Evolutionary conservation across 1,140 invertebrate genomes (phyloP).

Genomic region (Saccostrea echinata): DNA sequence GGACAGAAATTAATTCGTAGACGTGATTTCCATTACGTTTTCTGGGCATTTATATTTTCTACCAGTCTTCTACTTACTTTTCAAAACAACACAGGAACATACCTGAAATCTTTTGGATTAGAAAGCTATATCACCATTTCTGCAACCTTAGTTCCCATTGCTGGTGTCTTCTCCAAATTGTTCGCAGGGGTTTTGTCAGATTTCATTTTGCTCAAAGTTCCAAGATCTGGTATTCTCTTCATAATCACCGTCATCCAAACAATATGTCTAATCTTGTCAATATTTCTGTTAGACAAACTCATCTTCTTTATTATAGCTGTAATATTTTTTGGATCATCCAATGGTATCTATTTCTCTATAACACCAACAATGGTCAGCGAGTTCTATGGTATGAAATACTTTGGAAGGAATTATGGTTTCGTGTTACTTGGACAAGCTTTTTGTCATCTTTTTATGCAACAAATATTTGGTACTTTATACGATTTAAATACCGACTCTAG

Average conservation of each 20-base stretch:
- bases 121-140: slow-evolving; percentile 68
- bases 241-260: slow-evolving; percentile 67
- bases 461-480: slow-evolving; percentile 68
- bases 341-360: slow-evolving; percentile 73
- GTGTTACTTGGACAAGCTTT: slow-evolving; percentile 72
- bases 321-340: slow-evolving; percentile 68
- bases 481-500: slow-evolving; percentile 53
- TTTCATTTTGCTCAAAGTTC: slow-evolving; percentile 63
- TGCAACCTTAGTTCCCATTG: slow-evolving; percentile 67
- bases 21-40: slow-evolving; percentile 71
- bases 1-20: slow-evolving; percentile 63
- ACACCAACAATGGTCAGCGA: slow-evolving; percentile 74
- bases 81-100: slow-evolving; percentile 70
- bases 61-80: slow-evolving; percentile 70
- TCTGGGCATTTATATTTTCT: slow-evolving; percentile 71
- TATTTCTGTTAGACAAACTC: slow-evolving; percentile 66
- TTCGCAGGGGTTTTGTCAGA: slow-evolving; percentile 69
- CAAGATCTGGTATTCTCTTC: slow-evolving; percentile 63
- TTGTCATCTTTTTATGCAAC: slow-evolving; percentile 65
- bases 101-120: slow-evolving; percentile 68
- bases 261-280: slow-evolving; percentile 58
- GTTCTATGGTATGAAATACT: slow-evolving; percentile 72
- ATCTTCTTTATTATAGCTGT: slow-evolving; percentile 60
- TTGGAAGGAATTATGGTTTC: slow-evolving; percentile 71
- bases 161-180: slow-evolving; percentile 68